Conservation (phyloP, 2,888 invertebrate species). For the Helobdella robusta region DNA sequence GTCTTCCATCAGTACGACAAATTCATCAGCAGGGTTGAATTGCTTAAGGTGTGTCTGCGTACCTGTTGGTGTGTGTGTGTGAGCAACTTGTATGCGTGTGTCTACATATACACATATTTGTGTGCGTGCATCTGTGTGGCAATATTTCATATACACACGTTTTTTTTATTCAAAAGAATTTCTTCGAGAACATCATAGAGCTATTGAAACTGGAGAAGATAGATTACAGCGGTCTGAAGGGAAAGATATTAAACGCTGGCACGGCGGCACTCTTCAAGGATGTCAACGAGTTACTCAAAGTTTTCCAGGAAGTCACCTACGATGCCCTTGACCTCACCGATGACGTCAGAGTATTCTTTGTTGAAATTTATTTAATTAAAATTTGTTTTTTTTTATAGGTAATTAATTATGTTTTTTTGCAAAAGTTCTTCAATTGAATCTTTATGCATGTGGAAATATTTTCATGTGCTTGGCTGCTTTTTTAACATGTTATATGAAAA, state of each 20-base stretch:
- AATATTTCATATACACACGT: no score
- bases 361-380: background rate
- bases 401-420: background rate
- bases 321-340: conserved; percentile 47
- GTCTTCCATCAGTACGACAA: conserved; percentile 49
- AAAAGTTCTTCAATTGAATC: background rate
- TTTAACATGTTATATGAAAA: no score
- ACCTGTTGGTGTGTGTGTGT: no score
- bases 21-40: conserved; percentile 45
- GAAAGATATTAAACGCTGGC: conserved; percentile 48
- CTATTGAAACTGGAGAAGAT: conserved; percentile 88
- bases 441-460: no score
- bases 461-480: no score
- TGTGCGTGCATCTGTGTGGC: no score
- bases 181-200: conserved; percentile 83
- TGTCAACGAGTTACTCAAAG: conserved; percentile 48
- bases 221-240: conserved; percentile 68
- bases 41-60: conserved; percentile 43
- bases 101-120: no score
- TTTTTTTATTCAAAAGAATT: no score
- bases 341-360: conserved; percentile 36
- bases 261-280: conserved; percentile 48
- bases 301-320: conserved; percentile 47
- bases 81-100: no score
- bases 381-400: no score